Evolutionary conservation across 2,888 invertebrate genomes (phyloP), one percentile per base, ranked within the genome.

Genomic region (Drosophila greeni): DNA sequence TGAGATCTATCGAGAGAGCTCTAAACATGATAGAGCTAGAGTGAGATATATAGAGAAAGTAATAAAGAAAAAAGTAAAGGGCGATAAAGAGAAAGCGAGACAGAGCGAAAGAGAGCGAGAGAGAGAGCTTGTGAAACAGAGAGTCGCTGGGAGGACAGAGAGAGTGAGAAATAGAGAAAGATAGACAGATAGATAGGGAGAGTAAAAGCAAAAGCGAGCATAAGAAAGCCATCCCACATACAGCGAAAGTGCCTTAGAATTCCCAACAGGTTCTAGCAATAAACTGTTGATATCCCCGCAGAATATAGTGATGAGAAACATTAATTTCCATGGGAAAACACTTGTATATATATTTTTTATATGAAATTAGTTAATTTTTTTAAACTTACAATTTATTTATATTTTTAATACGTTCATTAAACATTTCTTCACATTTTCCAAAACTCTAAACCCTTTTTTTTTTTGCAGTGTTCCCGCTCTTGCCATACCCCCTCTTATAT

Each of bases 401-500:
- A 1, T n/a, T 3, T n/a, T 14, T 14, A 6, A 6, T 14, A 33
- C n/a, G 3, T 7, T n/a, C 14, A 5, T 33, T n/a, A 16, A 0
- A 2, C 5, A 5, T 36, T 11, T 11, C 18, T 14, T 11, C 2
- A 36, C 16, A 36, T 16, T 9, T 36, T 3, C 11, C 9, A 2
- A 1, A 2, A 16, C 4, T 16, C 9, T 36, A 9, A 16, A 16
- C 11, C 9, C n/a, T 7, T n/a, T 1, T 16, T 5, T 9, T 33
- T 33, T 31, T 14, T 5, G 2, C 6, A 33, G 53, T 53, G 53
- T 6, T 33, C 2, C 31, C 11, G 0, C 26, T 18, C 51, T 16
- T 26, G 47, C 51, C 36, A 14, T 23, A 42, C 18, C 36, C 36
- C 16, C 29, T 43, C 36, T 51, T 47, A 36, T 54, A 45, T 43